Evolutionary conservation across 2,888 invertebrate species (phyloP), one percentile per base, ranked within the genome.

Genomic region (Rhodophaea formosa): DNA sequence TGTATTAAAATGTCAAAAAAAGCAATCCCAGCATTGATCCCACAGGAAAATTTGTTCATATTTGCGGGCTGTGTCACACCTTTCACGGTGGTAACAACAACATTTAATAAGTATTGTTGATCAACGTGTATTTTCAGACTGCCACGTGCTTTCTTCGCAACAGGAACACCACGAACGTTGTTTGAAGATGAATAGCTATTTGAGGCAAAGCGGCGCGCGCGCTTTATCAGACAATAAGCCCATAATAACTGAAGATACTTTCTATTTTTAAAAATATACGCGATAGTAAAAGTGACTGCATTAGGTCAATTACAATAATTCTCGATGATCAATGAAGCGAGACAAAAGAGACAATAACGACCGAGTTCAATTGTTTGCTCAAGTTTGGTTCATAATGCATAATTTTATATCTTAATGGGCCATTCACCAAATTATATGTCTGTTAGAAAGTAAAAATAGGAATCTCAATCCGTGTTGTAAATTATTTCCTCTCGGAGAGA

Each of bases 381-480:
- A 76, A 75, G 76, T 79, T 82, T 72, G 77, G 78, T 73, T 73
- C 70, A 74, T 75, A 80, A 51, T 51, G 51, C 51, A 39, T 51
- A 51, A 51, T 39, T 35, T 74, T 74, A 72, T 74, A 76, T 69
- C 72, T 73, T 72, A 80, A 79, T 74, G 75, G 74, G 65, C 78
- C 77, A 79, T 81, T 86, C 77, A 79, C 82, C 72, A 86, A 87
- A 88, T 86, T 86, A 84, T 77, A 82, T 76, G 80, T 86, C 80
- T 81, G 74, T 71, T 72, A 72, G 82, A 88, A 86, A 86, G 86
- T 83, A 77, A 74, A 71, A 68, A 77, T 75, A 76, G 77, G 77
- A 76, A 84, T 77, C 75, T 75, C 77, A 82, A 80, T 76, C 64
- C 71, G 68, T 71, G 68, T 68, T 71, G 74, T 68, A 78, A 81